Percentiles rank a stretch among this genome's conserved stretches.
These are phyloP conservation scores for Alfaro cultratus DNA, from an alignment of 2,797 vertebrate genomes.

Conservation along the genomic window DNA sequence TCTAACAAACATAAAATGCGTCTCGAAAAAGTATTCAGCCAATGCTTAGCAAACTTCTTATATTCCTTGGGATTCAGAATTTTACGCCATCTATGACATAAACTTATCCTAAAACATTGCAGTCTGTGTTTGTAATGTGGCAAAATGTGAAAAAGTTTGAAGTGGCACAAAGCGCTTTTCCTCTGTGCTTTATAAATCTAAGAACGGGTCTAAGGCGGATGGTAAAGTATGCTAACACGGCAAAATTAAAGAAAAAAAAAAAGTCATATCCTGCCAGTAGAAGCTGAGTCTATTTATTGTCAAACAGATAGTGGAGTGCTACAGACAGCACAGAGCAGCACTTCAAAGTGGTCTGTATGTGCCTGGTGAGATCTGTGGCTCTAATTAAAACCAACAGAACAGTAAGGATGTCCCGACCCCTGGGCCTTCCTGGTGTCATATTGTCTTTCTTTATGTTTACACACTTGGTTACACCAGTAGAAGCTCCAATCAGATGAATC, in stretches of 20 bases:
- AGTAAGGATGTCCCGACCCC: conserved; percentile 31
- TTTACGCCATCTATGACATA: background rate
- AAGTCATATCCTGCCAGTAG: conserved; percentile 9
- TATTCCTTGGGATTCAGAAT: background rate
- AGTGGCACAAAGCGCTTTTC: background rate
- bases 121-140: background rate
- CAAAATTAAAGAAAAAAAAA: conserved; percentile 16
- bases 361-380: conserved; percentile 41
- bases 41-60: background rate
- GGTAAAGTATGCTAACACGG: conserved; percentile 23
- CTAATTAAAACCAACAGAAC: conserved; percentile 60
- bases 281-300: conserved; percentile 36
- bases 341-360: conserved; percentile 58
- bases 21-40: background rate
- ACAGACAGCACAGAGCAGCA: conserved; percentile 25
- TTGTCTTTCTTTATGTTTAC: conserved; percentile 52
- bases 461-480: conserved; percentile 34
- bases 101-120: background rate
- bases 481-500: conserved; percentile 46
- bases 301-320: conserved; percentile 30
- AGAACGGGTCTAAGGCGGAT: conserved; percentile 22
- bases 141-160: background rate
- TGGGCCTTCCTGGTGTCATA: conserved; percentile 37
- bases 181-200: background rate
- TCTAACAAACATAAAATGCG: background rate